Base-by-base conservation (phyloP, 2,888 invertebrate species). In the Gonocerus acuteangulatus region DNA sequence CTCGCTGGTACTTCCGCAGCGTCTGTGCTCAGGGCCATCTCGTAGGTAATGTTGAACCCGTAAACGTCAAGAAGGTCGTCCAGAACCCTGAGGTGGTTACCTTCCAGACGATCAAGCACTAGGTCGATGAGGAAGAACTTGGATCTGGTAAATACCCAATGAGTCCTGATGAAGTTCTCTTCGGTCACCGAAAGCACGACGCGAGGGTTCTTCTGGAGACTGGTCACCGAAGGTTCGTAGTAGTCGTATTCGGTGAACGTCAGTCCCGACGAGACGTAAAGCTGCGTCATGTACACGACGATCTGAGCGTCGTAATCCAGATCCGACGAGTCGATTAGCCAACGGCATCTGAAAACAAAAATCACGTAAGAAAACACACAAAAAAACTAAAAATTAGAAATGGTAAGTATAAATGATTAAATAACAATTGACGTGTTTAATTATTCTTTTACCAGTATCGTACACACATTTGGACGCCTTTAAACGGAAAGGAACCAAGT, bases 41-140 rank as follows among this genome's bases (percentile, higher is more conserved):
- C 89, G 73, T 93, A 94, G 22, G 93, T 94, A 69, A 93, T 84
- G 76, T 95, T 94, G 77, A 95, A 93, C 13, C 94, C 94, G 72
- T 87, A 92, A 42, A 92, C 89, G 65, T 91, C 86, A 64, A 93
- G 78, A 27, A 93, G 79, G 60, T 86, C 83, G 71, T 87, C 83
- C 66, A 90, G 76, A 0, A 90, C 91, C 3, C 94, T 78, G 61
- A 93, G 77, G 75, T 94, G 91, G 27, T 88, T 86, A 7, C 89
- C 88, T 72, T 89, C 88, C 63, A 86, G 76, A 21, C 83, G 78
- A 68, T 83, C 79, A 69, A 92, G 79, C 45, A 80, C 77, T 69
- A 94, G 82, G 67, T 87, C 86, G 65, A 94, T 81, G 61, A 90
- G 88, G 65, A 93, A 76, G 68, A 85, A 90, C 57, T 86, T 86